Conservation (phyloP, 2,888 invertebrate genomes). For the Ormyrus rosae region DNA sequence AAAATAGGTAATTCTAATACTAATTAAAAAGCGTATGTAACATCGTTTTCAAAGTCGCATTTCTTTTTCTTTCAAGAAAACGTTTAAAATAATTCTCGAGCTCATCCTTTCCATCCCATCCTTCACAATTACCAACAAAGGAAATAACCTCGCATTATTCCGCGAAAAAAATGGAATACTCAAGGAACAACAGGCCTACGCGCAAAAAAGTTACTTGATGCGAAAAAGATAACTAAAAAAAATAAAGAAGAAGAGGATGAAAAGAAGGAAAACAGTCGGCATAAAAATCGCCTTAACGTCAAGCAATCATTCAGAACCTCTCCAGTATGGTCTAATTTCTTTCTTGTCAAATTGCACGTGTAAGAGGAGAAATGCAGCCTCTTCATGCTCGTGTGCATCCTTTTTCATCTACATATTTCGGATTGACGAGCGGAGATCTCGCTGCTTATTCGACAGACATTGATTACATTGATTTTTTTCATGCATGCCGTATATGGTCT, state of each 20-base stretch:
- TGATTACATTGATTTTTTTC: no score
- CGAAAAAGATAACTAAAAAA: not conserved
- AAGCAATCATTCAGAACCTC: not conserved
- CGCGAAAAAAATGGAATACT: not conserved
- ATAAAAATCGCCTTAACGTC: not conserved
- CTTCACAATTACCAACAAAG: not conserved
- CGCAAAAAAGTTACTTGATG: constrained; percentile 13
- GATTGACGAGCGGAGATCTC: no score
- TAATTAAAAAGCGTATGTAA: constrained; percentile 14
- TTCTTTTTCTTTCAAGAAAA: not conserved
- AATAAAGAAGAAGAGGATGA: not conserved
- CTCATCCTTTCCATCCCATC: not conserved
- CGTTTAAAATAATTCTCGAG: not conserved
- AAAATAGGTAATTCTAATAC: constrained; percentile 16
- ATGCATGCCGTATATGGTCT: no score
- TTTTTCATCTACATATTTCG: no score
- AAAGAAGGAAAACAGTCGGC: not conserved
- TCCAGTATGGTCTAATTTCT: not conserved
- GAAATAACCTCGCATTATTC: not conserved
- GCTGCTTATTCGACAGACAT: no score
- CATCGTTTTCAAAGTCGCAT: constrained; percentile 1
- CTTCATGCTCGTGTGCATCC: no score
- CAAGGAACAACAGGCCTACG: constrained; percentile 3
- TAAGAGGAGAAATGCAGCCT: no score
- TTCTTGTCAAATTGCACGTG: no score